A percentile compares a stretch with the other conserved stretches of the same genome.
Conservation (phyloP, 1,140 invertebrate genomes). For the Harlomillsia oculata region DNA sequence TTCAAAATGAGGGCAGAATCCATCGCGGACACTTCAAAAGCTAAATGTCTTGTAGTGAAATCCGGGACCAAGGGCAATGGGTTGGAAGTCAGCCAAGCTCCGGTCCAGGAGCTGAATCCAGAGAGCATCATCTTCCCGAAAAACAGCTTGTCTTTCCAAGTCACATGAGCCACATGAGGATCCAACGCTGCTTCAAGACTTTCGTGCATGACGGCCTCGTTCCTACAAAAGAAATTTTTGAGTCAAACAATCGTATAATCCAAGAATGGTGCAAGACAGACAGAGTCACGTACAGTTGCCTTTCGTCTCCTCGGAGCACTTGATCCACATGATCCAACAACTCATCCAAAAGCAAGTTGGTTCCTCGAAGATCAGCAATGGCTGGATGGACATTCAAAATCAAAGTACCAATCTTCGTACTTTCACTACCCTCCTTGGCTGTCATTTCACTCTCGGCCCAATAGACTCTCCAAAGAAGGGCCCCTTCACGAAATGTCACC, state of each 20-base stretch:
- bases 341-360: not conserved
- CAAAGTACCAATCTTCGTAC: not conserved
- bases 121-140: not conserved
- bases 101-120: not conserved
- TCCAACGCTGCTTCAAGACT: not conserved
- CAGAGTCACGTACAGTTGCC: not conserved
- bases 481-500: not conserved
- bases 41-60: not conserved
- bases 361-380: not conserved
- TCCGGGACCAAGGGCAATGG: not conserved
- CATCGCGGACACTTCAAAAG: not conserved
- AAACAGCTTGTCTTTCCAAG: not conserved
- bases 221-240: not conserved
- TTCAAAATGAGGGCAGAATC: not conserved
- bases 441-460: not conserved
- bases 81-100: not conserved
- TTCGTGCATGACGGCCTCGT: not conserved
- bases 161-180: not conserved
- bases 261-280: not conserved
- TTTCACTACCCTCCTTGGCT: not conserved
- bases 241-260: not conserved
- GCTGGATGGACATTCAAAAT: not conserved
- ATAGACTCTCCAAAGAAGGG: not conserved
- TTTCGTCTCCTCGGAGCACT: not conserved
- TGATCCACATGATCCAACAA: not conserved